Evolutionary conservation across 2,888 invertebrate species (phyloP), one percentile per base, ranked within the genome.

Genomic region (Palloptera scutellata): DNA sequence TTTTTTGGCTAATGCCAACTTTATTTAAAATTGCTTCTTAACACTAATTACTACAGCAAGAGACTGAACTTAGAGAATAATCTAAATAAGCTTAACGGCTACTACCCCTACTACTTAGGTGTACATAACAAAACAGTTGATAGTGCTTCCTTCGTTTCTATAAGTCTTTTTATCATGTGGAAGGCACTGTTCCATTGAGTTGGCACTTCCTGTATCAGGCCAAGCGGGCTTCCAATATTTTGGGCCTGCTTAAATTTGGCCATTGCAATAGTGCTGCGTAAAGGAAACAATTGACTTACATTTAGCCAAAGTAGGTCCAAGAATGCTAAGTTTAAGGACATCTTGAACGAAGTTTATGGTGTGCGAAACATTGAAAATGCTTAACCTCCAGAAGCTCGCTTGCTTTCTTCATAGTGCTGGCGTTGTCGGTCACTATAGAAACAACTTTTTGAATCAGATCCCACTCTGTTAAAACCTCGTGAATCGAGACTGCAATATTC

Each of bases 301-400:
- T 43, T 43, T 43, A 43, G 45, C 12, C 45, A 43, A 43, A 43
- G 12, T 43, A 12, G 45, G 45, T 43, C 12, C 10, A 43, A 43
- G 45, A 43, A 43, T 43, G 12, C 12, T 12, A 43, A 43, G 45
- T 43, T 43, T 63, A 9, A 71, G 60, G 19, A 65, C 60, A 60
- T 64, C 67, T 42, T 67, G 58, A 17, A 68, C 68, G 15, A 68
- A 57, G 54, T 70, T 70, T 11, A 70, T 43, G 1, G 41, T 69
- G 71, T 20, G 69, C 71, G 54, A 68, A 66, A 13, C 71, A 73
- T 45, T 59, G 61, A 2, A 69, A 42, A 51, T 70, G 57, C 41
- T 52, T 64, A 41, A 64, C 64, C 48, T 67, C 62, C 12, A 73
- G 52, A 12, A 69, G 15, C 1, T 69, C 65, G 43, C 70, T 65